Base-by-base conservation (phyloP, 2,888 invertebrate species). In the Chymomyza fuscimana region DNA sequence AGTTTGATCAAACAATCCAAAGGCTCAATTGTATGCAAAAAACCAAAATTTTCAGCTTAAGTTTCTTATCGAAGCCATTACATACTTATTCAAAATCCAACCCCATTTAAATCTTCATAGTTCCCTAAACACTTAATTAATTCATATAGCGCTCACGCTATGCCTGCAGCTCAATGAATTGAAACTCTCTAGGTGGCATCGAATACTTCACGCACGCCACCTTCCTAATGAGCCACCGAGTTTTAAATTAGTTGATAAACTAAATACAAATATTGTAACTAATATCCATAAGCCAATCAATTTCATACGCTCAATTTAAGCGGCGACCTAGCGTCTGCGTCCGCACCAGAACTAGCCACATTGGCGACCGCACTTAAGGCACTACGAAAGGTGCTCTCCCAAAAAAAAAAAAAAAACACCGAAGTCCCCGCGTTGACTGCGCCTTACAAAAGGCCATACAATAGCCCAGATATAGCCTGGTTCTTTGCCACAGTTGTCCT, bases 241-340 rank as follows among this genome's bases (percentile, higher is more conserved):
- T 75, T 74, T 74, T 58, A 65, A 81, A 85, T 84, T 76, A 82
- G 82, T 78, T 86, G 78, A 80, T 80, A 82, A 86, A 85, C 85
- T 84, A 86, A 78, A 84, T 78, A 75, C 77, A 81, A 86, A 74
- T 86, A 79, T 78, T 74, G 75, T 77, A 80, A 77, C 77, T 78
- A 81, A 86, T 81, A 82, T 81, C 84, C 87, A 77, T 82, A 73
- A 67, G 67, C 76, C 79, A 89, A 89, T 89, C 87, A 81, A 89
- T 89, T 89, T 78, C 63, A 69, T 80, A 80, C 82, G 88, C 87
- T 82, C 79, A 84, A 89, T 88, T 82, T 82, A 66, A 73, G 75
- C 76, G 88, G 87, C 88, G 88, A 81, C 89, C 62, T 66, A 72
- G 61, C 73, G 88, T 88, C 88, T 89, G 74, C 59, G 69, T 61